A percentile compares a stretch with the other conserved stretches of the same genome.
phyloP scores from a whole-genome alignment of 2,888 invertebrate species.

The Crepidodera aurea region DNA sequence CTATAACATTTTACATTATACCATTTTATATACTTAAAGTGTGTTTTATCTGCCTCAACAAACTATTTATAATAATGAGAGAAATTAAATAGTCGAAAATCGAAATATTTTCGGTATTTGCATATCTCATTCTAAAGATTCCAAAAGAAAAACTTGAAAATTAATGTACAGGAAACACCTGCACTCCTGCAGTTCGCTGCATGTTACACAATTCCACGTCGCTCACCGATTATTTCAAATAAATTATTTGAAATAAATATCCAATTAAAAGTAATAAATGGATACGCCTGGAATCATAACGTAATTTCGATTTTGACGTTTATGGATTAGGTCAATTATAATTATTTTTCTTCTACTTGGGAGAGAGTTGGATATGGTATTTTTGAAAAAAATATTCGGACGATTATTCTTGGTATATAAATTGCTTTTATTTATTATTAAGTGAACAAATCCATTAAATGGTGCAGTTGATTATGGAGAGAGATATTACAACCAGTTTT shows the following conservation, averaged over 20 bases:
- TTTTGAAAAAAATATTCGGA: neutral
- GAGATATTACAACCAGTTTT: too few relatives aligned
- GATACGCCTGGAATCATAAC: neutral
- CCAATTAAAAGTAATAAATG: constrained; percentile 11
- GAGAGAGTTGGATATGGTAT: neutral
- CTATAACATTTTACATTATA: too few relatives aligned
- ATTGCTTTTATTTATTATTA: too few relatives aligned
- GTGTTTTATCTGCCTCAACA: too few relatives aligned
- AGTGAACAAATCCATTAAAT: too few relatives aligned
- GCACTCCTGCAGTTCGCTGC: neutral
- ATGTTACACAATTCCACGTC: neutral
- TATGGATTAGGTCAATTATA: constrained; percentile 2
- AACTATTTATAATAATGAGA: too few relatives aligned
- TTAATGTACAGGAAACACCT: constrained; percentile 1
- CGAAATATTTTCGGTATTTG: too few relatives aligned
- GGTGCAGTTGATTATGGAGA: too few relatives aligned
- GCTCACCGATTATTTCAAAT: constrained; percentile 1
- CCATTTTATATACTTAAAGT: too few relatives aligned
- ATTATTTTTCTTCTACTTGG: neutral
- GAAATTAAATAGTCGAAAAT: too few relatives aligned
- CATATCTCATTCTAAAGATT: too few relatives aligned
- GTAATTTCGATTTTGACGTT: constrained; percentile 1
- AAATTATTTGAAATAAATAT: neutral
- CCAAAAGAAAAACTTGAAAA: neutral
- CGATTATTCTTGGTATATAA: too few relatives aligned